Evolutionary conservation across 2,888 invertebrate genomes (phyloP).

Genomic region (Troides helena): DNA sequence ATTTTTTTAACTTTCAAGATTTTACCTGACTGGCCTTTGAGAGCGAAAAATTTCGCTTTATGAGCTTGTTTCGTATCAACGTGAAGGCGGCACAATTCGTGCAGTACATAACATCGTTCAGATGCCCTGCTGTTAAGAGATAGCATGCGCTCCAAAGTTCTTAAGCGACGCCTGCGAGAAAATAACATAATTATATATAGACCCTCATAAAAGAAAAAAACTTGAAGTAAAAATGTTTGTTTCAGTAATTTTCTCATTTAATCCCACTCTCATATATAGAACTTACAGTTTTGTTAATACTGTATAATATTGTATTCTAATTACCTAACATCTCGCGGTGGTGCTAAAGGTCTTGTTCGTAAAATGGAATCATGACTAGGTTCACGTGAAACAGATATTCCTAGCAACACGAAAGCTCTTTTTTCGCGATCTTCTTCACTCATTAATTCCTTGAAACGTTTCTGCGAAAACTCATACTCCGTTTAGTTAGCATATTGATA

Average conservation of each 20-base stretch:
- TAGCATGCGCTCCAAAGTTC: conserved; percentile 55
- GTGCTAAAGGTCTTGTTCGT: conserved; percentile 59
- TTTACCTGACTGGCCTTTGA: conserved; percentile 66
- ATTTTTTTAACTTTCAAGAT: not conserved
- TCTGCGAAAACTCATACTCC: conserved; percentile 40
- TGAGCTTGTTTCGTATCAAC: conserved; percentile 60
- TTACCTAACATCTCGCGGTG: conserved; percentile 65
- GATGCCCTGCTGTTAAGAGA: conserved; percentile 51
- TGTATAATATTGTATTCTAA: not conserved
- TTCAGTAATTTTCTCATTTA: not conserved
- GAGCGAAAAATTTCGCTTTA: conserved; percentile 59
- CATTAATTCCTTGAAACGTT: conserved; percentile 61
- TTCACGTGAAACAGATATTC: conserved; percentile 65
- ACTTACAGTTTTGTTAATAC: no score
- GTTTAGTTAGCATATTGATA: no score
- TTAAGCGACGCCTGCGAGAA: conserved; percentile 54
- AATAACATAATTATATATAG: not conserved
- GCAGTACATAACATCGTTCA: conserved; percentile 67
- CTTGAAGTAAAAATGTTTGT: no score
- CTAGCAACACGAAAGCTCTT: conserved; percentile 66
- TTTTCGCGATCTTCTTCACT: conserved; percentile 68
- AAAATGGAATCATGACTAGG: conserved; percentile 68
- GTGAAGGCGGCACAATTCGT: conserved; percentile 63
- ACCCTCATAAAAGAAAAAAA: not conserved
- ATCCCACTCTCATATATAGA: not conserved